Evolutionary conservation across 1,140 invertebrate species (phyloP).

Genomic region (Acyrthosiphon pisum): DNA sequence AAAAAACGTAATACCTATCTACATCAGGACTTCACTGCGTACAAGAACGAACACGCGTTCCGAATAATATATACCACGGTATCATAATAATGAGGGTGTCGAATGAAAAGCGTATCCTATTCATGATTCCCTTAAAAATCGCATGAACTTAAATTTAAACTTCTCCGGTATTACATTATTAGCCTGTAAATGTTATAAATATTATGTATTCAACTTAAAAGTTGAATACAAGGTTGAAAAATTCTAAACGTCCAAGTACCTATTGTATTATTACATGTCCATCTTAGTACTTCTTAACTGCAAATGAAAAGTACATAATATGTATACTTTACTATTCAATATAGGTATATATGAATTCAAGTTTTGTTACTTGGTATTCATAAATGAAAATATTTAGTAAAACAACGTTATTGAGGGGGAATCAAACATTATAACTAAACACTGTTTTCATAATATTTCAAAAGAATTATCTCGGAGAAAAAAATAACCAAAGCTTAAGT

Average conservation of each 20-base stretch:
- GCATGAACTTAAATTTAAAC: not conserved
- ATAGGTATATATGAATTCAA: not conserved
- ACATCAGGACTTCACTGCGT: not conserved
- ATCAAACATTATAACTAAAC: not conserved
- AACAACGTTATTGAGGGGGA: not conserved
- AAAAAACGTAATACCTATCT: not conserved
- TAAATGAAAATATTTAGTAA: not conserved
- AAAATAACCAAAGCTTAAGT: not conserved
- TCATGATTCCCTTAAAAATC: not conserved
- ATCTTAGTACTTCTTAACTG: not conserved
- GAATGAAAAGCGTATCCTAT: not conserved
- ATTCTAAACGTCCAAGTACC: not conserved
- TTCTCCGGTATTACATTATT: not conserved
- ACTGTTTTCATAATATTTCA: constrained; percentile 8
- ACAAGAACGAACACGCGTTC: not conserved
- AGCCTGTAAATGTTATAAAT: not conserved
- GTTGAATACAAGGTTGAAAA: not conserved
- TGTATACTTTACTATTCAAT: too few species aligned
- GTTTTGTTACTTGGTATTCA: not conserved
- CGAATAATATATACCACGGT: not conserved
- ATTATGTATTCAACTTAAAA: not conserved
- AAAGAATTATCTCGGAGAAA: not conserved
- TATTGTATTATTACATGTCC: not conserved
- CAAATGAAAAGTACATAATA: not conserved
- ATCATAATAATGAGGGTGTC: not conserved